phyloP scores from a whole-genome alignment of 1,140 invertebrate genomes.

The Frieseomelitta varia region DNA sequence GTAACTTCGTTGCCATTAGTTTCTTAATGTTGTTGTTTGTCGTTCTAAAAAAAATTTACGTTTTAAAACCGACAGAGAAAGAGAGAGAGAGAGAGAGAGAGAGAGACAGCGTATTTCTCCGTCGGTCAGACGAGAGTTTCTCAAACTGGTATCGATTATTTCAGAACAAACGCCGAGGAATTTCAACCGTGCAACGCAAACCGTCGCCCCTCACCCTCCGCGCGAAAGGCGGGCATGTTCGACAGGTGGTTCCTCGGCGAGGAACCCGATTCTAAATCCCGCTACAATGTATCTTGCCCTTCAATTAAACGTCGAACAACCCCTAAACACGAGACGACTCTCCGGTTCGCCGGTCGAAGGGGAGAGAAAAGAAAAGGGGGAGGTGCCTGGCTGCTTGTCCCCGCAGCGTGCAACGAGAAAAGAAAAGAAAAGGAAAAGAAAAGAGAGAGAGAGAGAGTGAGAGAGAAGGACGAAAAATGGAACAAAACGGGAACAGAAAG shows the following conservation, averaged over 20 bases:
- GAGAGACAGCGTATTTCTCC: too few relatives aligned
- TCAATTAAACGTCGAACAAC: constrained; percentile 22
- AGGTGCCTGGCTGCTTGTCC: too few relatives aligned
- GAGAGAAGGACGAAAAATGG: neutral
- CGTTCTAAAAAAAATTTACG: too few relatives aligned
- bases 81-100: too few relatives aligned
- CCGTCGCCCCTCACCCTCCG: too few relatives aligned
- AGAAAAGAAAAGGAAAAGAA: neutral
- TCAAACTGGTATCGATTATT: too few relatives aligned
- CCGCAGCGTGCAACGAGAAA: neutral
- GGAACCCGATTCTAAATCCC: constrained; percentile 36
- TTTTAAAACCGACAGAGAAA: too few relatives aligned
- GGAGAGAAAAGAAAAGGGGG: neutral
- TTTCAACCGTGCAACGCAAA: too few relatives aligned
- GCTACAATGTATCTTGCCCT: constrained; percentile 66
- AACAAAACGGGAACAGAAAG: constrained; percentile 50
- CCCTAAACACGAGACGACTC: constrained; percentile 22
- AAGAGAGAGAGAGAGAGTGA: neutral
- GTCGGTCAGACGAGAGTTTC: too few relatives aligned
- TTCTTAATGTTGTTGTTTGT: too few relatives aligned
- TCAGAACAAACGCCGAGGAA: too few relatives aligned
- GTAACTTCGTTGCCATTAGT: too few relatives aligned
- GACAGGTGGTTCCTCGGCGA: constrained; percentile 57
- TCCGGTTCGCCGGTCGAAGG: neutral
- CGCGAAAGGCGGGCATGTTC: neutral